A percentile compares a stretch with the other conserved stretches of the same genome.
These are phyloP conservation scores for Pocillopora grandis DNA, from an alignment of 92 coral and sea anemone species.

Conservation along the genomic window DNA sequence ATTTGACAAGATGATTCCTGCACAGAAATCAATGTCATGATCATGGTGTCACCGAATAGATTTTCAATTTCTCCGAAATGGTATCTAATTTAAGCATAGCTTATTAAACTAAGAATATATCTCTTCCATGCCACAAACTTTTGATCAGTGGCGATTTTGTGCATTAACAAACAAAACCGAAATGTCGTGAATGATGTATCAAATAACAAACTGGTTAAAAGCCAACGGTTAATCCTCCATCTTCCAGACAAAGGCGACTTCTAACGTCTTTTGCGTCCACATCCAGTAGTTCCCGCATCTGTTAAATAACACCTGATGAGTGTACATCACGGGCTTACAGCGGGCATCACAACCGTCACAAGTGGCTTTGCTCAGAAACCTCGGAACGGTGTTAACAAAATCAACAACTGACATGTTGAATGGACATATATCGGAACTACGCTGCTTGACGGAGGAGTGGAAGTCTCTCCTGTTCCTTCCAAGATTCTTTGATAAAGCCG, in stretches of 20 bases:
- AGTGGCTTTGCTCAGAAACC: constrained; percentile 25
- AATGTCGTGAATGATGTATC: too few relatives aligned
- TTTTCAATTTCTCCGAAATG: too few relatives aligned
- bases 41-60: too few relatives aligned
- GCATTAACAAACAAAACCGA: too few relatives aligned
- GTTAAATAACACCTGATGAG: constrained; percentile 44
- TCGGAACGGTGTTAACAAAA: constrained; percentile 27
- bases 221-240: not conserved
- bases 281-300: constrained; percentile 58
- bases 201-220: too few relatives aligned
- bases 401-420: constrained; percentile 11
- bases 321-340: constrained; percentile 60
- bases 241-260: constrained; percentile 62
- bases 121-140: too few relatives aligned
- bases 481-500: not conserved
- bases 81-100: too few relatives aligned
- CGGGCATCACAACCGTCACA: constrained; percentile 27
- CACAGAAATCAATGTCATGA: too few relatives aligned
- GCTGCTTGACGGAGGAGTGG: not conserved
- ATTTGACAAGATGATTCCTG: too few relatives aligned
- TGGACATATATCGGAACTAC: constrained; percentile 30
- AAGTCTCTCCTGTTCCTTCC: not conserved
- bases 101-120: too few relatives aligned
- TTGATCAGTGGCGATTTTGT: too few relatives aligned
- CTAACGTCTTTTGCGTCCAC: constrained; percentile 50